Conservation (phyloP, 2,113 vertebrate genomes). For the Sisor rabdophorus region DNA sequence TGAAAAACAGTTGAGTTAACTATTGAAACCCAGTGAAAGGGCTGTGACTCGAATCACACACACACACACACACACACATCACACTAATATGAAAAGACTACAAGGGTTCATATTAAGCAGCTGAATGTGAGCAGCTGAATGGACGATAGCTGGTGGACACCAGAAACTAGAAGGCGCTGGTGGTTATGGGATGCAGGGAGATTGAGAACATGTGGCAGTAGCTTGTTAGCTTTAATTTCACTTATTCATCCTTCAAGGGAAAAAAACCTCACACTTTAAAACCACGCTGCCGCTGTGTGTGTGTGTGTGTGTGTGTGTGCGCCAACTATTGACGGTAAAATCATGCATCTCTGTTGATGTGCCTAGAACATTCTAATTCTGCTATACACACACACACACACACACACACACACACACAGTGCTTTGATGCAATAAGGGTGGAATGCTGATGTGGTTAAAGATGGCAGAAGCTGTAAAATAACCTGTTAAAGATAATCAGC, state of each 20-base stretch:
- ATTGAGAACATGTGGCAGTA: too few species aligned
- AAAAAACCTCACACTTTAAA: too few species aligned
- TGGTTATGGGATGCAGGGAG: too few species aligned
- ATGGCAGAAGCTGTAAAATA: conserved; percentile 33
- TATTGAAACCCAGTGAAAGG: not conserved
- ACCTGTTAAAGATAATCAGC: conserved; percentile 50
- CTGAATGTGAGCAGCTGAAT: too few species aligned
- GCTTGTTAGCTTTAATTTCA: too few species aligned
- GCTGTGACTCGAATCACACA: not conserved
- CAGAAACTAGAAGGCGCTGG: not conserved
- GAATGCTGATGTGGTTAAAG: conserved; percentile 43
- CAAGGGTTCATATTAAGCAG: not conserved
- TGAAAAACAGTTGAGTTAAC: not conserved
- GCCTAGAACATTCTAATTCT: conserved; percentile 27
- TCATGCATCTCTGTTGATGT: conserved; percentile 15
- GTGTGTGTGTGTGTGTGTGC: not conserved
- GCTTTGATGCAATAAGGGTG: conserved; percentile 40
- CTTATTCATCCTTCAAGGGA: too few species aligned
- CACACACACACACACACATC: too few species aligned
- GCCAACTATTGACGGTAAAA: not conserved
- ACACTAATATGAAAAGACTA: not conserved
- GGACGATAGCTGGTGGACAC: not conserved
- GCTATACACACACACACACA: conserved; percentile 7
- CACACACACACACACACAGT: conserved; percentile 11
- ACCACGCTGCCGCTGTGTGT: too few species aligned